phyloP scores from a whole-genome alignment of 2,113 vertebrate genomes.

The Scopus umbretta region DNA sequence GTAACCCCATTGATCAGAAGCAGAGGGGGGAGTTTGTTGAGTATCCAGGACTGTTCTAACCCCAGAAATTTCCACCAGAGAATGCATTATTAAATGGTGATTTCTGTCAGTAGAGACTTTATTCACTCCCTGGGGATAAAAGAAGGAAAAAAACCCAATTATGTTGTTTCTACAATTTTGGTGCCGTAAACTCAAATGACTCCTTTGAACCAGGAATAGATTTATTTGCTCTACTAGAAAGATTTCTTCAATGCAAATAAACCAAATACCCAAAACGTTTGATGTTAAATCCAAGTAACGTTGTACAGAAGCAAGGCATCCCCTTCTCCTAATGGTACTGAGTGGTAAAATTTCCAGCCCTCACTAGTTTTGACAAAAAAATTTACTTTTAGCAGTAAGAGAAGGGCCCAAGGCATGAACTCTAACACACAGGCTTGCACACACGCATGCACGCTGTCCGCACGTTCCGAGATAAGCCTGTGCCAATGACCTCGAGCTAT shows the following conservation, averaged over 20 bases:
- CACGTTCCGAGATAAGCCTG: neutral
- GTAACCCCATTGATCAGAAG: neutral
- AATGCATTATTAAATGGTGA: neutral
- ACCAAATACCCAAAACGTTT: neutral
- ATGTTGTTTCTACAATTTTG: neutral
- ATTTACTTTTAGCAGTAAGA: neutral
- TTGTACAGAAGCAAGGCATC: neutral
- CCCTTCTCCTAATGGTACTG: neutral
- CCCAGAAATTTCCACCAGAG: neutral
- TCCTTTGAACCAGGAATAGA: neutral
- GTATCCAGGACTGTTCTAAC: neutral
- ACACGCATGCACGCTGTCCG: accelerated
- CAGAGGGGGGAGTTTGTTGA: neutral
- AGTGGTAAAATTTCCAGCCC: neutral
- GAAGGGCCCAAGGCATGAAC: neutral
- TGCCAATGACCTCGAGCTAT: neutral
- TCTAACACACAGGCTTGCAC: neutral
- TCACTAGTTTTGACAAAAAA: neutral
- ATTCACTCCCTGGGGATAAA: neutral
- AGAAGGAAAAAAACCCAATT: neutral
- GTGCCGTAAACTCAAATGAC: neutral
- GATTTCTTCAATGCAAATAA: neutral
- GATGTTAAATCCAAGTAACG: neutral
- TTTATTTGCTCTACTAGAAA: neutral
- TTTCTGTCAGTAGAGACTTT: neutral